Percentiles rank a stretch among this genome's conserved stretches.
phyloP scores from a whole-genome alignment of 1,140 invertebrate species.

The Drosophila parabipectinata region DNA sequence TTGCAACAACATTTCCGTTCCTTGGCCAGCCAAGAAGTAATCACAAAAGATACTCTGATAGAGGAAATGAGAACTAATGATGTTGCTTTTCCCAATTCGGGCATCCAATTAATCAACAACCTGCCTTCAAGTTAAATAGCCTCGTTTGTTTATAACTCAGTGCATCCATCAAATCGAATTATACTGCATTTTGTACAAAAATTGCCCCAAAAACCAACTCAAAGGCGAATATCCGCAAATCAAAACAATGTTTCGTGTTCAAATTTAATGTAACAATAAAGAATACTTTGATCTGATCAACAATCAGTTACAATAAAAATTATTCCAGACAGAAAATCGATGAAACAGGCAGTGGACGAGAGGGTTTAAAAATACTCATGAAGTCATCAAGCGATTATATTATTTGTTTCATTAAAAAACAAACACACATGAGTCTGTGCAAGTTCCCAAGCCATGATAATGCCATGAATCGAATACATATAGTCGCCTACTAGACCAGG shows the following conservation, averaged over 20 bases:
- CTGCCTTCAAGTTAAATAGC: slow-evolving; percentile 10
- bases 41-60: slow-evolving; percentile 54
- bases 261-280: slow-evolving; percentile 8
- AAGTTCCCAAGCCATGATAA: slow-evolving; percentile 19
- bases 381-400: slow-evolving; percentile 15
- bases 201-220: slow-evolving; percentile 3
- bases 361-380: slow-evolving; percentile 35
- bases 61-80: slow-evolving; percentile 51
- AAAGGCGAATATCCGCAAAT: slow-evolving; percentile 38
- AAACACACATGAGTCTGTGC: slow-evolving; percentile 1
- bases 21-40: slow-evolving; percentile 25
- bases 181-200: neutral
- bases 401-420: slow-evolving; percentile 10
- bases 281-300: slow-evolving; percentile 7
- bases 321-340: neutral
- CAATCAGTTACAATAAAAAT: slow-evolving; percentile 16
- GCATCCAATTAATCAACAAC: slow-evolving; percentile 36
- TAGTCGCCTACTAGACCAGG: neutral
- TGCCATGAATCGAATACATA: neutral
- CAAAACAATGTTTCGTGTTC: slow-evolving; percentile 21
- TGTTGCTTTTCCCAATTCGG: slow-evolving; percentile 3
- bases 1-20: slow-evolving; percentile 52
- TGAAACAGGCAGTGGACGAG: neutral
- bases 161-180: slow-evolving; percentile 1
- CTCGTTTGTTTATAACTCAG: slow-evolving; percentile 27